Percentiles rank a stretch among this genome's conserved stretches.
Evolutionary conservation across 2,797 vertebrate genomes (phyloP).

Genomic region (Acanthurus tractus): DNA sequence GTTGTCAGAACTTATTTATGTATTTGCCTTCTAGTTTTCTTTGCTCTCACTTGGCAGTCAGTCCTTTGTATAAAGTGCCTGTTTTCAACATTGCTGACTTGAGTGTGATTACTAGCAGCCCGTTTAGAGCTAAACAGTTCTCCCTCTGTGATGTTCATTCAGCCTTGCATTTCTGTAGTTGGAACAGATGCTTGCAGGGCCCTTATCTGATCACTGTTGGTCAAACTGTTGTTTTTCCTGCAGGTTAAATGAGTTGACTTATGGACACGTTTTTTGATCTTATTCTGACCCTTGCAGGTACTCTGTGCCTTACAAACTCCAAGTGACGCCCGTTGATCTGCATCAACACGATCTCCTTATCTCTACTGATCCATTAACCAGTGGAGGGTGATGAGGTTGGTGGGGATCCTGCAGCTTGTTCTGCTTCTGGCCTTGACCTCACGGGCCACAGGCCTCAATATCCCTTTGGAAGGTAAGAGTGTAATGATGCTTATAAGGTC

Average conservation of each 20-base stretch:
- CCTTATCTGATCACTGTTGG: neutral
- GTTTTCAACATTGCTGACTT: constrained; percentile 11
- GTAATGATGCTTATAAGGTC: neutral
- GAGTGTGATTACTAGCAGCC: constrained; percentile 3
- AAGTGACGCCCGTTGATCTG: constrained; percentile 63
- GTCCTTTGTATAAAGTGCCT: neutral
- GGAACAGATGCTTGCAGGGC: neutral
- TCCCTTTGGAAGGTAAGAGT: constrained; percentile 82
- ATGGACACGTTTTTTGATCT: neutral
- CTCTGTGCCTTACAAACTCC: constrained; percentile 49
- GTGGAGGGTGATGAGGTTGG: constrained; percentile 77
- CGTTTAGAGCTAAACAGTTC: constrained; percentile 14
- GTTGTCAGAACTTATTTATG: constrained; percentile 14
- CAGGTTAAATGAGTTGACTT: constrained; percentile 3
- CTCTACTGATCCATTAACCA: constrained; percentile 37
- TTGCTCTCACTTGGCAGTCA: constrained; percentile 14
- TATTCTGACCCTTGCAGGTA: constrained; percentile 58
- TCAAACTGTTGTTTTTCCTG: neutral
- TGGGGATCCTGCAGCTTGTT: constrained; percentile 63
- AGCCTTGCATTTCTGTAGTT: constrained; percentile 19
- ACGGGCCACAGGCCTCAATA: constrained; percentile 55
- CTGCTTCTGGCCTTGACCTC: constrained; percentile 77
- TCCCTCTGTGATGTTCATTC: constrained; percentile 10
- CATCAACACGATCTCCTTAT: constrained; percentile 39
- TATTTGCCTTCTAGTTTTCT: neutral